phyloP scores from a whole-genome alignment of 2,888 invertebrate species.

The Cylloceria caligata region DNA sequence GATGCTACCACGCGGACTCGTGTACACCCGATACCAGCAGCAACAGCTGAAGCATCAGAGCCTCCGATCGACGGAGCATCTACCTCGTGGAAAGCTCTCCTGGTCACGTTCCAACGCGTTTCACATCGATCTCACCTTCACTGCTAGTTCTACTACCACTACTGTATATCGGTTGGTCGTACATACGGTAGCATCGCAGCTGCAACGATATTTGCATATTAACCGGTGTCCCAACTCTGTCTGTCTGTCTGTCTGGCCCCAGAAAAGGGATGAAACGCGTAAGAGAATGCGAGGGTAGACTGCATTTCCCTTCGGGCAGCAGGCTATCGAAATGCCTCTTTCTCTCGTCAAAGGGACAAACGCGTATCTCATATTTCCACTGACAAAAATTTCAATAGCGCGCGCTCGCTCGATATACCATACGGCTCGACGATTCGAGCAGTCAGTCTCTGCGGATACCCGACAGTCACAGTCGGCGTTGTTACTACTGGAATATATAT shows the following conservation, averaged over 20 bases:
- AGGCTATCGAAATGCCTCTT: constrained; percentile 76
- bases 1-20: constrained; percentile 33
- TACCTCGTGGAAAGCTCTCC: constrained; percentile 47
- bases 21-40: constrained; percentile 71
- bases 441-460: constrained; percentile 31
- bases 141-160: constrained; percentile 50
- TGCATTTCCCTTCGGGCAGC: constrained; percentile 70
- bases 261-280: constrained; percentile 24
- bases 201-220: constrained; percentile 81
- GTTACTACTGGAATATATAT: constrained; percentile 10
- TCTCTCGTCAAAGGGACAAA: constrained; percentile 71
- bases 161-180: constrained; percentile 73
- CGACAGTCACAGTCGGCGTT: constrained; percentile 7
- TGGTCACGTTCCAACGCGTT: constrained; percentile 51
- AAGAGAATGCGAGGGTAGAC: constrained; percentile 25
- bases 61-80: constrained; percentile 49
- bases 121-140: constrained; percentile 64
- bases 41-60: constrained; percentile 24
- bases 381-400: constrained; percentile 78
- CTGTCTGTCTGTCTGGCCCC: constrained; percentile 11
- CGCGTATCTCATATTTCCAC: constrained; percentile 72
- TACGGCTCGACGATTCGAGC: constrained; percentile 40
- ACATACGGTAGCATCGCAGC: constrained; percentile 70
- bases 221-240: constrained; percentile 70
- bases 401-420: constrained; percentile 55